These are phyloP conservation scores for Motacilla tschutschensis DNA, from an alignment of 2,113 vertebrate species.

Conservation along the genomic window DNA sequence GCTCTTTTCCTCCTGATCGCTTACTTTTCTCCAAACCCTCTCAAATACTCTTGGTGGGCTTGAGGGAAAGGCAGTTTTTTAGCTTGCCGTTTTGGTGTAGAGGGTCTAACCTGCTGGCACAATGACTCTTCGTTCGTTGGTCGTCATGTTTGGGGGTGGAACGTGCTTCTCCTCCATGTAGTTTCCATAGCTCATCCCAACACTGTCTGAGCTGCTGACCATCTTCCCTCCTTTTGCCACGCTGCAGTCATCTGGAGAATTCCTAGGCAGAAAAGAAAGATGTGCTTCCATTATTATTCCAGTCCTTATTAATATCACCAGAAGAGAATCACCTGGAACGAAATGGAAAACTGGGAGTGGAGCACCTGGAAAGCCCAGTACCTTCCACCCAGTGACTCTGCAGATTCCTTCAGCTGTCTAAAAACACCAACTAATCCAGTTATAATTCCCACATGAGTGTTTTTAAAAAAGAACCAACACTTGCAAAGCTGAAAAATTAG, in stretches of 20 bases:
- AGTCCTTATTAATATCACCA: not conserved
- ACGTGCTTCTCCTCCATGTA: slow-evolving; percentile 88
- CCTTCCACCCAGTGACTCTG: not conserved
- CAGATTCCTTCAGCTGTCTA: not conserved
- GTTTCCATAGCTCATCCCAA: slow-evolving; percentile 81
- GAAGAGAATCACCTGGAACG: not conserved
- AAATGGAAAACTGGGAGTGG: not conserved
- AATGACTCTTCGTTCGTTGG: slow-evolving; percentile 85
- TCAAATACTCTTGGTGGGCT: not conserved
- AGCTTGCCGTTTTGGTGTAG: not conserved
- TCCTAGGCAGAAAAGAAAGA: slow-evolving; percentile 65
- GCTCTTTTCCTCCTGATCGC: not conserved
- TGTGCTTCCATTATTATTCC: not conserved
- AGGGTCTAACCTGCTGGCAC: slow-evolving; percentile 84
- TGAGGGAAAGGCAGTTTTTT: not conserved
- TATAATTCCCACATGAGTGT: not conserved
- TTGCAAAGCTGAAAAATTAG: not conserved
- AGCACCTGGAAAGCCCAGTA: not conserved
- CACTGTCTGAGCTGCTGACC: slow-evolving; percentile 70
- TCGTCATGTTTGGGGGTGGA: slow-evolving; percentile 87
- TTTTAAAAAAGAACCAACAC: not conserved
- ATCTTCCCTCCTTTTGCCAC: slow-evolving; percentile 83
- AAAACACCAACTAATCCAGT: not conserved
- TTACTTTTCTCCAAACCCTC: not conserved
- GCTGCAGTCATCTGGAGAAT: slow-evolving; percentile 83